A percentile compares a stretch with the other conserved stretches of the same genome.
These are phyloP conservation scores for Montipora capitata DNA, from an alignment of 92 coral and sea anemone species.

Conservation along the genomic window DNA sequence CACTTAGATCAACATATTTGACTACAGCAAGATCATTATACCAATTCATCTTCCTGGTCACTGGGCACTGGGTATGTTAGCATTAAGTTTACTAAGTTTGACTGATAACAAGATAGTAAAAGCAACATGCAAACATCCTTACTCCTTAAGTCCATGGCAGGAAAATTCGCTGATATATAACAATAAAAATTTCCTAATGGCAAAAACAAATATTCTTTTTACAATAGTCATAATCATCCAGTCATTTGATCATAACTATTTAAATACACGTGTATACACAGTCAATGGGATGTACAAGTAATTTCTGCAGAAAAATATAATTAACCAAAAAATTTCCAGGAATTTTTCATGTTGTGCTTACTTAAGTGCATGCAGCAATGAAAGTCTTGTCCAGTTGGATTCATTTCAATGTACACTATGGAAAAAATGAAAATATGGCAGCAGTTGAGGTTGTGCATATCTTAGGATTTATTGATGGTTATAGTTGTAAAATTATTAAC, in stretches of 20 bases:
- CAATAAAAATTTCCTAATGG: neutral
- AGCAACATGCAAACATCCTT: neutral
- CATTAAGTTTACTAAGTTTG: neutral
- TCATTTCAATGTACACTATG: neutral
- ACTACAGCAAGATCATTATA: conserved; percentile 35
- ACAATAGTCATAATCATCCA: neutral
- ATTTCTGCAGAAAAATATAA: neutral
- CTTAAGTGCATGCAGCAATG: neutral
- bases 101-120: neutral
- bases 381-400: neutral
- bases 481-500: conserved; percentile 7
- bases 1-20: conserved; percentile 38
- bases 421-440: conserved; percentile 2
- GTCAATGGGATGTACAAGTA: neutral
- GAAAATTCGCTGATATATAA: neutral
- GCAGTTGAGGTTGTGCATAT: neutral
- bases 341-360: neutral
- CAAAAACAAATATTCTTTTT: neutral
- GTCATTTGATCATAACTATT: neutral
- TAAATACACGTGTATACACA: neutral
- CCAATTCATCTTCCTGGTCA: conserved; percentile 53
- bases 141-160: neutral
- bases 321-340: neutral
- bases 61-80: conserved; percentile 39
- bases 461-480: conserved; percentile 5